Evolutionary conservation across 2,888 invertebrate genomes (phyloP).

Genomic region (Carabus problematicus): DNA sequence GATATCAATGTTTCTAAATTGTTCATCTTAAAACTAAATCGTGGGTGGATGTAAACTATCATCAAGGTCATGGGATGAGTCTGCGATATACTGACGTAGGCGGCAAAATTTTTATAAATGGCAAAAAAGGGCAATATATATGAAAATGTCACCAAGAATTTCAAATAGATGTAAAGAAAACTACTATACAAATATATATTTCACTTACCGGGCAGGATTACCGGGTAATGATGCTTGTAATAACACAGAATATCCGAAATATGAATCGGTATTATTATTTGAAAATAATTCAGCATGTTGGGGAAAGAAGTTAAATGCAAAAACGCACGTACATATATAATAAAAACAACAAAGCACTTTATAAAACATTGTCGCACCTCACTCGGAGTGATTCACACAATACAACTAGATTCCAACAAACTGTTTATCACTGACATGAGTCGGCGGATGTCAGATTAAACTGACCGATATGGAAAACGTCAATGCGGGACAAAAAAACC

Average conservation of each 20-base stretch:
- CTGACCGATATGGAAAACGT: no score
- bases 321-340: constrained; percentile 10
- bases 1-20: no score
- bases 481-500: no score
- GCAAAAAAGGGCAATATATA: neutral
- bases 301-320: constrained; percentile 39
- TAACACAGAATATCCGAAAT: constrained; percentile 29
- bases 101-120: neutral
- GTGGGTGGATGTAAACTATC: no score
- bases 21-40: no score
- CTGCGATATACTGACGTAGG: no score
- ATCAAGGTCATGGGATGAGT: no score
- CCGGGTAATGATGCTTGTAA: constrained; percentile 2
- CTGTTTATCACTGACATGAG: no score
- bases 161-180: no score
- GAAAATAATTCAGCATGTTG: constrained; percentile 34
- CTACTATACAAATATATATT: neutral
- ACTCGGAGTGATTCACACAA: no score
- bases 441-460: no score
- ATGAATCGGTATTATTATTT: constrained; percentile 20
- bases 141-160: neutral
- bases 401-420: no score
- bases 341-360: constrained; percentile 18
- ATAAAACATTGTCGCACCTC: neutral
- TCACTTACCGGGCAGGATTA: constrained; percentile 20